These are phyloP conservation scores for Siniperca scherzeri DNA, from an alignment of 2,797 vertebrate species.

Conservation along the genomic window DNA sequence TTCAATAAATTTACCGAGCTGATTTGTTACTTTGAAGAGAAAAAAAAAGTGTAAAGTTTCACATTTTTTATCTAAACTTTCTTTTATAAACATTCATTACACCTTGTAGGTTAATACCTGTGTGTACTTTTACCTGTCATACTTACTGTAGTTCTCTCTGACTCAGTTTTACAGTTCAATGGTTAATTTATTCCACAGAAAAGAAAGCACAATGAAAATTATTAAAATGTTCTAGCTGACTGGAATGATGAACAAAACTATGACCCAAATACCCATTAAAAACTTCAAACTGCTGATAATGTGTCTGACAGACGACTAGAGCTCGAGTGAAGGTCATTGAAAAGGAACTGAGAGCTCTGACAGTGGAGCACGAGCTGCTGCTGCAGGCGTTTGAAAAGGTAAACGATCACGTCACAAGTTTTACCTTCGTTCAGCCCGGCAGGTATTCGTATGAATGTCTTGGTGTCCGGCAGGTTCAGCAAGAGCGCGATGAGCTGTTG, in stretches of 20 bases:
- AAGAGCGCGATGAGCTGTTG: constrained; percentile 71
- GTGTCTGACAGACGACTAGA: constrained; percentile 30
- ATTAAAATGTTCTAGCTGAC: neutral
- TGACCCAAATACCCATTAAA: too few species aligned
- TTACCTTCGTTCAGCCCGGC: rapidly evolving
- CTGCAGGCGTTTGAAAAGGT: constrained; percentile 67
- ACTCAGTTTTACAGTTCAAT: neutral
- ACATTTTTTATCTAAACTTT: too few species aligned
- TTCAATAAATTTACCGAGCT: too few species aligned
- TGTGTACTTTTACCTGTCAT: neutral
- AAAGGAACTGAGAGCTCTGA: constrained; percentile 51
- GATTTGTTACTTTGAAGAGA: too few species aligned
- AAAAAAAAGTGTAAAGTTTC: too few species aligned
- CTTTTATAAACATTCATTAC: too few species aligned
- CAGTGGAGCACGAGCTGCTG: constrained; percentile 60
- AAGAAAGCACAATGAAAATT: neutral
- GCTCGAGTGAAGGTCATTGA: constrained; percentile 42
- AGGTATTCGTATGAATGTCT: rapidly evolving
- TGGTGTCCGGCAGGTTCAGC: constrained; percentile 45
- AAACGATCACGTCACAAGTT: neutral
- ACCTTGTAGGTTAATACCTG: neutral
- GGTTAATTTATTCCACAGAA: too few species aligned
- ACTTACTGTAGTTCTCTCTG: neutral
- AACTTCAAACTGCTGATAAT: neutral
- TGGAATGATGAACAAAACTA: neutral